A percentile compares a stretch with the other conserved stretches of the same genome.
Evolutionary conservation across 2,888 invertebrate species (phyloP).

Genomic region (Drosophila buzzatii): DNA sequence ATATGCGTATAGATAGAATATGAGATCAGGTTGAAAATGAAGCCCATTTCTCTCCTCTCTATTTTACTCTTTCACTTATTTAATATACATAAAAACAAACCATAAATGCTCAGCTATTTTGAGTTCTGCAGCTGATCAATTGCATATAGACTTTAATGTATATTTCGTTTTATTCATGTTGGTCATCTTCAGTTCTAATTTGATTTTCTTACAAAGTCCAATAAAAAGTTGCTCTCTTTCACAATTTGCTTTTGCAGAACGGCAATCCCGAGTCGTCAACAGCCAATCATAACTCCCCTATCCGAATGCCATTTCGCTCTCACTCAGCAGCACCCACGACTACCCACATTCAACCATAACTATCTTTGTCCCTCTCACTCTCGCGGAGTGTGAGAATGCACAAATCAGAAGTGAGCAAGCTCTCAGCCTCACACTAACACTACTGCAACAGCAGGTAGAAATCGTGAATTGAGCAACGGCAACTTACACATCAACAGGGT

Average conservation of each 20-base stretch:
- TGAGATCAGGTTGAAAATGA: too few species aligned
- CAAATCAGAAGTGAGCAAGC: too few species aligned
- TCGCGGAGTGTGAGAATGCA: too few species aligned
- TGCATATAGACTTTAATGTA: not conserved
- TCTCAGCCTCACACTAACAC: not conserved
- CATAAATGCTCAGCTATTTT: not conserved
- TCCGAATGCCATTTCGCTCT: not conserved
- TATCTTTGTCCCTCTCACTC: too few species aligned
- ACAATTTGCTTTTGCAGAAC: not conserved
- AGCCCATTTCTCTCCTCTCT: not conserved
- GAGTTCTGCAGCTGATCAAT: not conserved
- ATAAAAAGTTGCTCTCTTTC: not conserved
- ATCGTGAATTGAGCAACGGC: not conserved
- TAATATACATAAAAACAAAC: not conserved
- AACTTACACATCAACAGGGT: too few species aligned
- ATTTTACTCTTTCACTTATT: not conserved
- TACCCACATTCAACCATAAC: too few species aligned
- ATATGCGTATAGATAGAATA: not conserved
- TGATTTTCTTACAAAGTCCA: too few species aligned
- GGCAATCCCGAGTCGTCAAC: not conserved
- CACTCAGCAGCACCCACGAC: not conserved
- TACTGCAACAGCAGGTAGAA: not conserved
- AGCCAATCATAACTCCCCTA: not conserved
- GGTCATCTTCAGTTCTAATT: not conserved
- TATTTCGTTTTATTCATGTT: not conserved